Evolutionary conservation across 2,113 vertebrate genomes (phyloP).

Genomic region (Serranochromis macrocephalus): DNA sequence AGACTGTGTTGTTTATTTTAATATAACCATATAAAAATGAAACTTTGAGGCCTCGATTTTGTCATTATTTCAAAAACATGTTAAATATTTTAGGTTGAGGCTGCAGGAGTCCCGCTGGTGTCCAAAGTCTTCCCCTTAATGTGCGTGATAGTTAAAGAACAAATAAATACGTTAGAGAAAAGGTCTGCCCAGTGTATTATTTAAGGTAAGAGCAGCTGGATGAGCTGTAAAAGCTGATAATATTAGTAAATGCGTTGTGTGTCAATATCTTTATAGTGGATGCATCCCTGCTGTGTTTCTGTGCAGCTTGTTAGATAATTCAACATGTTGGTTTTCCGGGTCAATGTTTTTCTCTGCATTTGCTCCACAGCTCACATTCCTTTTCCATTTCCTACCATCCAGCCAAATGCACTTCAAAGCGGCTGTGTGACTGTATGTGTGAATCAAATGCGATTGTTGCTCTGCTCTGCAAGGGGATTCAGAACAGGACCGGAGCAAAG

Average conservation of each 20-base stretch:
- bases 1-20: not conserved
- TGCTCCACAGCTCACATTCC: not conserved
- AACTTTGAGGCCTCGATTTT: not conserved
- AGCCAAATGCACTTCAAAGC: slow-evolving; percentile 31
- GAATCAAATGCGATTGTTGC: slow-evolving; percentile 30
- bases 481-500: slow-evolving; percentile 4
- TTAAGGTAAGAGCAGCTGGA: not conserved
- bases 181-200: not conserved
- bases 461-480: slow-evolving; percentile 3
- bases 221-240: not conserved
- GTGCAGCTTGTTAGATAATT: not conserved
- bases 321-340: not conserved
- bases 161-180: not conserved
- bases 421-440: not conserved
- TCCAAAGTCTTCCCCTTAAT: not conserved
- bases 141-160: not conserved
- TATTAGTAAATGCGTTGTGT: not conserved
- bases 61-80: not conserved
- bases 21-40: not conserved
- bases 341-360: not conserved
- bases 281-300: not conserved
- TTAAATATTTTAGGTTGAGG: not conserved
- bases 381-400: not conserved
- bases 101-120: not conserved
- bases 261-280: not conserved